Conservation (phyloP, 2,113 vertebrate species). For the Paralichthys olivaceus region DNA sequence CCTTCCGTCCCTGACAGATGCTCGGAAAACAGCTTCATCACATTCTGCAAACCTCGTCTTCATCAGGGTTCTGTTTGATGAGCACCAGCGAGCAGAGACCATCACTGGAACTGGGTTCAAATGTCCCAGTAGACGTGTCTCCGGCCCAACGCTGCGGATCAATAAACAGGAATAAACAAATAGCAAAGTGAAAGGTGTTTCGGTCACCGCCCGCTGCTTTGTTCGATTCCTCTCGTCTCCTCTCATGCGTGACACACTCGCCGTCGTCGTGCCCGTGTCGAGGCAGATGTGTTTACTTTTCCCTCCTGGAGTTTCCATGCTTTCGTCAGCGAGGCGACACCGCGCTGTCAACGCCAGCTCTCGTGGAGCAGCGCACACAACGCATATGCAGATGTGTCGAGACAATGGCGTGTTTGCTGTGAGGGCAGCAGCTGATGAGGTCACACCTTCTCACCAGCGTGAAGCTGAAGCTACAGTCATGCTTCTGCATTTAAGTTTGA, state of each 20-base stretch:
- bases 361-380: neutral
- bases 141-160: conserved; percentile 4
- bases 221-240: conserved; percentile 37
- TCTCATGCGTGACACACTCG: conserved; percentile 24
- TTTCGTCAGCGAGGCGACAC: conserved; percentile 48
- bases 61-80: neutral
- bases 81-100: neutral
- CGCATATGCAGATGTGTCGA: conserved; percentile 41
- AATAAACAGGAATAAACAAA: conserved; percentile 31
- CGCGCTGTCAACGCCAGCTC: conserved; percentile 20
- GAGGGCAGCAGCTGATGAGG: conserved; percentile 35
- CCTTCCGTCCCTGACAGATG: conserved; percentile 17
- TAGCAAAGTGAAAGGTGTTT: conserved; percentile 9
- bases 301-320: conserved; percentile 41
- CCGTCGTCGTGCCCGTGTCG: conserved; percentile 17
- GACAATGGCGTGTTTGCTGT: conserved; percentile 37
- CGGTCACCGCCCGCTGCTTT: conserved; percentile 29
- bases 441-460: conserved; percentile 7
- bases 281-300: conserved; percentile 69
- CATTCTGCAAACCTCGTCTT: neutral
- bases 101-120: conserved; percentile 6
- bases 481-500: neutral
- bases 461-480: neutral
- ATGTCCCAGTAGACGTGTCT: neutral
- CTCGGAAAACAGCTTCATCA: conserved; percentile 16